These are phyloP conservation scores for Phymatocera aterrima DNA, from an alignment of 2,888 invertebrate genomes.

Conservation along the genomic window DNA sequence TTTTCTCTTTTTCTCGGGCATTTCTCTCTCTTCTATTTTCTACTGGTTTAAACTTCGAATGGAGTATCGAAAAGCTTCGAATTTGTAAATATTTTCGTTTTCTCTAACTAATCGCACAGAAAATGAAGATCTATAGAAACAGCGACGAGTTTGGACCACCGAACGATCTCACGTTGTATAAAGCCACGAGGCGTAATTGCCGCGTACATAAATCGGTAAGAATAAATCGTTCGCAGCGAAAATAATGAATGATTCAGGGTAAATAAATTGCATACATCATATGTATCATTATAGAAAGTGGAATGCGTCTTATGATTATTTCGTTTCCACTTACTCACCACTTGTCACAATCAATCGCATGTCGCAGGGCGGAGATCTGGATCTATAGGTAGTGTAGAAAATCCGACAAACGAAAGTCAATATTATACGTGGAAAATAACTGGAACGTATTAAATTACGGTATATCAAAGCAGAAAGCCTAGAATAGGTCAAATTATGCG, in stretches of 20 bases:
- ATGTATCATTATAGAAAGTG: neutral
- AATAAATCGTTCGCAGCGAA: neutral
- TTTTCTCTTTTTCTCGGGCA: neutral
- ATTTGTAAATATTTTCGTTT: neutral
- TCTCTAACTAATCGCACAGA: neutral
- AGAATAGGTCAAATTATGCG: neutral
- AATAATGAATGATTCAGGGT: neutral
- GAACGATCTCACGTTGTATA: too few relatives aligned
- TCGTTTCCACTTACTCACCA: conserved; percentile 2
- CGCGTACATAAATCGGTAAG: too few relatives aligned
- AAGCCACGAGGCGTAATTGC: too few relatives aligned
- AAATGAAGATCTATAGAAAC: neutral
- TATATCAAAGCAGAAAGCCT: neutral
- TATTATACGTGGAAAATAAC: neutral
- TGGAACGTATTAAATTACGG: neutral
- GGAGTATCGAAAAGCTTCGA: neutral
- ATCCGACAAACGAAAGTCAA: neutral
- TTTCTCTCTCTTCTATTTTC: neutral
- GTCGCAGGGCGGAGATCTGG: conserved; percentile 7
- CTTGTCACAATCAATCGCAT: conserved; percentile 15
- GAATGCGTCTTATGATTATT: neutral
- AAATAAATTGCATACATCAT: neutral
- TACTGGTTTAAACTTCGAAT: neutral
- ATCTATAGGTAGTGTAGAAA: neutral
- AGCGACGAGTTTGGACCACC: neutral